Evolutionary conservation across 2,113 vertebrate genomes (phyloP).

Genomic region (Coryphaenoides rupestris): DNA sequence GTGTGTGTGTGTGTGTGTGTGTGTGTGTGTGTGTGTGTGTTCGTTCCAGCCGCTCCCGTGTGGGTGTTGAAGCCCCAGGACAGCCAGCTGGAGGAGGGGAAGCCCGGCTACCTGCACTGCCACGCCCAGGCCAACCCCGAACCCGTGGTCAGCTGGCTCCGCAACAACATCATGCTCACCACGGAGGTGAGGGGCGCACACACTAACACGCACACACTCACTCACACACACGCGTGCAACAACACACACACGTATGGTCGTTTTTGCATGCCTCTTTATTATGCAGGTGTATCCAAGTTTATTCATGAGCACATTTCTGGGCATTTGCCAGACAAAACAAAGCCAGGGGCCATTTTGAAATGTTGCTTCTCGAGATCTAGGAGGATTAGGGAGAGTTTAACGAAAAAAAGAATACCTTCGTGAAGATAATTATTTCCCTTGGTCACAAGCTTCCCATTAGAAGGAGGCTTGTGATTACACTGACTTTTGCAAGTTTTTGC

Average conservation of each 20-base stretch:
- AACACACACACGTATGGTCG: not conserved
- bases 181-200: conserved; percentile 75
- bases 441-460: too few relatives aligned
- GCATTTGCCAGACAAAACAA: too few relatives aligned
- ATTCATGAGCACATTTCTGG: too few relatives aligned
- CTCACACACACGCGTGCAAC: not conserved
- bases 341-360: too few relatives aligned
- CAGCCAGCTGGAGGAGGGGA: conserved; percentile 88
- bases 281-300: too few relatives aligned
- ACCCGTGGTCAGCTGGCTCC: conserved; percentile 84
- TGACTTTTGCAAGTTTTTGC: too few relatives aligned
- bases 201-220: not conserved
- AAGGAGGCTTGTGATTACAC: too few relatives aligned
- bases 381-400: too few relatives aligned
- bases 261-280: too few relatives aligned
- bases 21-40: conserved; percentile 18
- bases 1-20: conserved; percentile 64
- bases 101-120: conserved; percentile 91
- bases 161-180: conserved; percentile 77
- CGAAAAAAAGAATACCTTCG: too few relatives aligned
- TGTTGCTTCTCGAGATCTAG: too few relatives aligned
- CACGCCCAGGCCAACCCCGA: conserved; percentile 82
- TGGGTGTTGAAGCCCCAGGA: conserved; percentile 88
- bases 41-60: conserved; percentile 78
- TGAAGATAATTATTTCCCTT: too few relatives aligned